Evolutionary conservation across 30 jellyfish, hydroid and myxozoan genomes (phyloP).

Genomic region (Calvadosia cruxmelitensis): DNA sequence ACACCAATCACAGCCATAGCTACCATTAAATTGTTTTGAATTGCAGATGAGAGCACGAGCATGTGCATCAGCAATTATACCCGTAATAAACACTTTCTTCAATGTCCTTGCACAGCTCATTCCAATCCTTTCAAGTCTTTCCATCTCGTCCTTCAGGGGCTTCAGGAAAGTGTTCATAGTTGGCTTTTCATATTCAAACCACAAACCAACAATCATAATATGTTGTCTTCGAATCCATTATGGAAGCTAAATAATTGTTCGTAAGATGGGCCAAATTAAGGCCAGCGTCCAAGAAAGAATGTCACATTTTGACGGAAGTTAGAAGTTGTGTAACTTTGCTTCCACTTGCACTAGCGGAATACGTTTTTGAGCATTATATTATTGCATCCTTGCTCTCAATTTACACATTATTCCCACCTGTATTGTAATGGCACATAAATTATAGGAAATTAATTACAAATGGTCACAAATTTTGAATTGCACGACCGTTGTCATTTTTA

Average conservation of each 20-base stretch:
- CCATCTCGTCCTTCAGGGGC: not conserved
- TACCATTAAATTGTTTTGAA: not conserved
- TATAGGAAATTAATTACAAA: no score
- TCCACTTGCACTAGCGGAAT: no score
- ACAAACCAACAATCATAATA: not conserved
- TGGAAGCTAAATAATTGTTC: not conserved
- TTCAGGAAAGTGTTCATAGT: not conserved
- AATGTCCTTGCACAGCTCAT: not conserved
- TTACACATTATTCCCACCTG: no score
- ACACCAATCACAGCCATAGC: not conserved
- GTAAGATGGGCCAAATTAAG: not conserved
- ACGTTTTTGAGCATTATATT: no score
- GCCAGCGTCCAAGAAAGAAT: no score
- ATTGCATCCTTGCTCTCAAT: no score
- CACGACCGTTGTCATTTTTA: no score
- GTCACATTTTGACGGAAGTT: no score
- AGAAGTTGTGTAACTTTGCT: no score
- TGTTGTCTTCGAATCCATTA: not conserved
- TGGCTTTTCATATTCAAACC: not conserved
- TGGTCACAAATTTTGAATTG: no score
- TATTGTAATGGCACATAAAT: no score
- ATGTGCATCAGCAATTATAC: not conserved
- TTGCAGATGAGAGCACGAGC: not conserved
- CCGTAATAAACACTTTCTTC: not conserved
- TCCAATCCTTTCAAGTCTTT: not conserved